Percentiles rank a stretch among this genome's conserved stretches.
Conservation (phyloP, 2,113 vertebrate genomes). For the Antennarius striatus region DNA sequence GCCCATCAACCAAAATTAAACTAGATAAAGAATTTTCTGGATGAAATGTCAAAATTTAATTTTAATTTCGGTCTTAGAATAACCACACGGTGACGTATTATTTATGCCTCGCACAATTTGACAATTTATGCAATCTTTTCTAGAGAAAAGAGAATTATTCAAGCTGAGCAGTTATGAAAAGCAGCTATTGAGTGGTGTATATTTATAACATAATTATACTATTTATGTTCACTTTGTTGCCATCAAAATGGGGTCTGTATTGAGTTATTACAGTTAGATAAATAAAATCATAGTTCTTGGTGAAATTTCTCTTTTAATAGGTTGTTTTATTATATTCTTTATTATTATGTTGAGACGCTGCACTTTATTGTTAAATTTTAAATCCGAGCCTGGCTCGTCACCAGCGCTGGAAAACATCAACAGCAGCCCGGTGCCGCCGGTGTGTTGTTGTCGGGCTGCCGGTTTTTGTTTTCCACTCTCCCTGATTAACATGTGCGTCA, state of each 20-base stretch:
- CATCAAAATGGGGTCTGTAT: neutral
- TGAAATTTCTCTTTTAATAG: neutral
- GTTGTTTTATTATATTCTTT: neutral
- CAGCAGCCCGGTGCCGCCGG: slow-evolving; percentile 45
- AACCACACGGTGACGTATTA: neutral
- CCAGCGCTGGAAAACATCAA: slow-evolving; percentile 41
- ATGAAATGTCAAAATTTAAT: neutral
- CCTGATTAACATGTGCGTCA: slow-evolving; percentile 66
- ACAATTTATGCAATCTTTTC: neutral
- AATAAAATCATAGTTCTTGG: neutral
- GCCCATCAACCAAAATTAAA: too few species aligned
- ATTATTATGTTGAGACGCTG: slow-evolving; percentile 10
- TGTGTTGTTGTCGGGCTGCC: slow-evolving; percentile 9
- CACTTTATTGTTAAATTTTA: neutral
- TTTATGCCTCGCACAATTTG: neutral
- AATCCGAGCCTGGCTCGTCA: slow-evolving; percentile 19
- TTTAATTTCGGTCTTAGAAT: neutral
- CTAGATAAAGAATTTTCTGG: too few species aligned
- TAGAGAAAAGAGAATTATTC: too few species aligned
- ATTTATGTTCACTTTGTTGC: slow-evolving; percentile 6
- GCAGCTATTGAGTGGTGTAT: neutral
- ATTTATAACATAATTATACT: slow-evolving; percentile 15
- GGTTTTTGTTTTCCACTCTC: slow-evolving; percentile 26
- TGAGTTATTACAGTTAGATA: neutral
- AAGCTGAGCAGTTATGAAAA: too few species aligned